Evolutionary conservation across 2,888 invertebrate genomes (phyloP).

Genomic region (Anodontia alba): DNA sequence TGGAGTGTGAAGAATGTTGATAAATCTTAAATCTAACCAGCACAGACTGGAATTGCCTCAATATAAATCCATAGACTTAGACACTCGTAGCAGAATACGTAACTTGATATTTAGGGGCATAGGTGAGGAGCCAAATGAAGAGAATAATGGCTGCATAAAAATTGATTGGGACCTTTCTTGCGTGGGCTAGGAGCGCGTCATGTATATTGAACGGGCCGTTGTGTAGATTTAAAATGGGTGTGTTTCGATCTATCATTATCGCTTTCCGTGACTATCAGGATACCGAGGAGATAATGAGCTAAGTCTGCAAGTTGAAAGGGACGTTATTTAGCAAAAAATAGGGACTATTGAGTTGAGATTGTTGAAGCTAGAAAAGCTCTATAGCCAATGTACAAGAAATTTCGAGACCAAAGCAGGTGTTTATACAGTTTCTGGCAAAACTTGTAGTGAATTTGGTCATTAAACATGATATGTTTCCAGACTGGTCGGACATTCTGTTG

Average conservation of each 20-base stretch:
- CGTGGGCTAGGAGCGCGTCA: background rate
- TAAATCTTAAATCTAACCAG: background rate
- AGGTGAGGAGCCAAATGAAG: background rate
- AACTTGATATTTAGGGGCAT: background rate
- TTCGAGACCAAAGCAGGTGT: background rate
- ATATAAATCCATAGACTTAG: conserved; percentile 1
- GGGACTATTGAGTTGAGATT: conserved; percentile 5
- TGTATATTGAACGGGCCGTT: background rate
- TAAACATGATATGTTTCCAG: background rate
- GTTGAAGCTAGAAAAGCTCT: background rate
- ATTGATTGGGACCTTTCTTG: background rate
- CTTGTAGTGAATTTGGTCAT: background rate
- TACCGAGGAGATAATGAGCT: background rate
- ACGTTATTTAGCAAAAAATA: background rate
- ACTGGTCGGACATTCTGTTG: background rate
- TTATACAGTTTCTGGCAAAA: background rate
- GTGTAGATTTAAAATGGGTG: background rate
- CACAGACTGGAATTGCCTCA: background rate
- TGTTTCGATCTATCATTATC: background rate
- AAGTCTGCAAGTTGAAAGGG: background rate
- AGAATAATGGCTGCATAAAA: background rate
- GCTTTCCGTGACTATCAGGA: background rate
- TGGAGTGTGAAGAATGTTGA: background rate
- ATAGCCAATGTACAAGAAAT: background rate
- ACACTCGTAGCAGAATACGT: background rate